Base-by-base conservation (phyloP, 2,888 invertebrate genomes). In the Acrobasis suavella region DNA sequence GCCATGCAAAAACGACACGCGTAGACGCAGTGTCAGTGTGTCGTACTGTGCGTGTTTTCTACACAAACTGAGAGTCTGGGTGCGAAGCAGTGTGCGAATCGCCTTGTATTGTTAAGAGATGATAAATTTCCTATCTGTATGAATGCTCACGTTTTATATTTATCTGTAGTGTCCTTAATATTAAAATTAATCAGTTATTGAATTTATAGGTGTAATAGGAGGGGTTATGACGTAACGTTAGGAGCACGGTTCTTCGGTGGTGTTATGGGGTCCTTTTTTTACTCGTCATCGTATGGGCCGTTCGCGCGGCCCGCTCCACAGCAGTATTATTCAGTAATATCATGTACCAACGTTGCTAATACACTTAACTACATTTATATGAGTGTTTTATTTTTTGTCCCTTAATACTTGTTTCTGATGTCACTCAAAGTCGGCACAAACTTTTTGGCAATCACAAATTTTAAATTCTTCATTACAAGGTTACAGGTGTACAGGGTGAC, bases 261-360 rank as follows among this genome's bases (percentile, higher is more conserved):
- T 81, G 75, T 65, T 63, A 67, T 62, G 63, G 52, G 46, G 46
- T 74, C 81, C 77, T 79, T 83, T 89, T 87, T 88, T 84, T 87
- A 85, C 85, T 85, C 79, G 82, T 78, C 78, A 79, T 87, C 85
- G 80, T 78, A 71, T 74, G 72, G 78, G 85, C 85, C 83, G 84
- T 83, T 84, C 83, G 78, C 80, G 82, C 78, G 85, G 85, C 83
- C 80, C 75, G 72, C 77, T 84, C 86, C 85, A 86, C 82, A 76
- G 81, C 92, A 92, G 91, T 92, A 92, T 92, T 92, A 91, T 81
- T 84, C 90, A 88, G 86, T 91, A 91, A 91, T 89, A 86, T 90
- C 85, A 89, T 91, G 92, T 92, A 92, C 92, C 91, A 91, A 91
- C 86, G 90, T 92, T 91, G 91, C 91, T 92, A 91, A 91, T 91